phyloP scores from a whole-genome alignment of 2,888 invertebrate genomes.

The Scrobipalpa costella region DNA sequence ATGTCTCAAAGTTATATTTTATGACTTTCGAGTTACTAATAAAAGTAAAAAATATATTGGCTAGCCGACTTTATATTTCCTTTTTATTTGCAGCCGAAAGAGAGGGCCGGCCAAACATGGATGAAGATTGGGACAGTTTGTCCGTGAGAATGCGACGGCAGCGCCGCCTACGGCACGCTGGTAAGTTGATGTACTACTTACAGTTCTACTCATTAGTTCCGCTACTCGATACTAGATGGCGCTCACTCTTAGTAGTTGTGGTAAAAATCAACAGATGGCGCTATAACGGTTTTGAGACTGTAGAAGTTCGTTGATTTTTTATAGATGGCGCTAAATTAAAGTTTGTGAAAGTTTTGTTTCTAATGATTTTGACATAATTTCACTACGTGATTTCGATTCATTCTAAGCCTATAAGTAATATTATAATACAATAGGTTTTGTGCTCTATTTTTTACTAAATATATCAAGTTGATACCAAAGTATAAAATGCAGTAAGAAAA shows the following conservation, averaged over 20 bases:
- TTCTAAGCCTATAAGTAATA: no score
- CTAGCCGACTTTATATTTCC: background rate
- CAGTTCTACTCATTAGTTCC: constrained; percentile 31
- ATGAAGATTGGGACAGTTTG: constrained; percentile 90
- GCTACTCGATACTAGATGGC: constrained; percentile 42
- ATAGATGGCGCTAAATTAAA: background rate
- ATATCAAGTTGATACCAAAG: no score
- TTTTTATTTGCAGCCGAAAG: constrained; percentile 60
- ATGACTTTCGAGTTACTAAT: no score
- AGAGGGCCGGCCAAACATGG: constrained; percentile 83
- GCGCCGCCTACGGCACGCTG: constrained; percentile 74
- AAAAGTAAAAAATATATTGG: no score
- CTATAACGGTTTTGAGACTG: background rate
- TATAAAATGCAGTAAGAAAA: no score
- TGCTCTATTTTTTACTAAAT: no score
- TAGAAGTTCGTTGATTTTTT: background rate
- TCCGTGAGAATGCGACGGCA: constrained; percentile 87
- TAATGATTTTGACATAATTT: background rate
- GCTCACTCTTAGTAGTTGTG: constrained; percentile 4
- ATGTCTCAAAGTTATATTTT: no score
- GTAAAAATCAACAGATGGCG: constrained; percentile 30
- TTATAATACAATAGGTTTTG: no score
- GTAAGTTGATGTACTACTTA: constrained; percentile 52
- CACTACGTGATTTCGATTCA: no score
- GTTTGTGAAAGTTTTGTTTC: background rate